Evolutionary conservation across 2,797 vertebrate genomes (phyloP).

Genomic region (Capromys pilorides): DNA sequence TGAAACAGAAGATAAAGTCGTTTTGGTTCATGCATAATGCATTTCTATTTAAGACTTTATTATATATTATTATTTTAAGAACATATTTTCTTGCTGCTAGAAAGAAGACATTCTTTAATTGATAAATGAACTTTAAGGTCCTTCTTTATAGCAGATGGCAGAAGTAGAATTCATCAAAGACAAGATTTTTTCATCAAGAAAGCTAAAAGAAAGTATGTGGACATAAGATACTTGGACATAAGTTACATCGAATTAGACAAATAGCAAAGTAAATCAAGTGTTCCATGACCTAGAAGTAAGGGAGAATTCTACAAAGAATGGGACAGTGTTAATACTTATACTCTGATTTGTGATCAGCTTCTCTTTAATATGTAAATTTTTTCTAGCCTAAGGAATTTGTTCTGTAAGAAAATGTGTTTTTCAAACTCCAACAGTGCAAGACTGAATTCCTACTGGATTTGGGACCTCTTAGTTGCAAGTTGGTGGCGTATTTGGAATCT

Average conservation of each 20-base stretch:
- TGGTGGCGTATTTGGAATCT: background rate
- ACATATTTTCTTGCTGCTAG: background rate
- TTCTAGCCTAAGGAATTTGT: background rate
- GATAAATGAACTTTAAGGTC: slow-evolving; percentile 10
- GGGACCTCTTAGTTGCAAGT: background rate
- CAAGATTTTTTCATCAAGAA: background rate
- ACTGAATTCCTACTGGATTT: background rate
- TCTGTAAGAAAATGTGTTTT: background rate
- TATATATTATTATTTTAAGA: slow-evolving; percentile 23
- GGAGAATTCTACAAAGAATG: background rate
- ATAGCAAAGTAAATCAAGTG: background rate
- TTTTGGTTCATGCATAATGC: slow-evolving; percentile 4
- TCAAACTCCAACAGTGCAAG: background rate
- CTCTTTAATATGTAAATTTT: background rate
- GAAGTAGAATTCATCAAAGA: slow-evolving; percentile 3
- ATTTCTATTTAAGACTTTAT: slow-evolving; percentile 26
- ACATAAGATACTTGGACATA: background rate
- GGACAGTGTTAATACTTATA: background rate
- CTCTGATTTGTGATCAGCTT: background rate
- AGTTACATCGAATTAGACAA: background rate
- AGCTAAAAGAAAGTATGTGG: background rate
- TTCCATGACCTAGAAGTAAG: background rate
- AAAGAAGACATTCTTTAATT: slow-evolving; percentile 38
- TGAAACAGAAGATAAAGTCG: background rate
- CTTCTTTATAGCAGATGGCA: slow-evolving; percentile 29